Evolutionary conservation across 1,140 invertebrate genomes (phyloP).

Genomic region (Stratiolaelaps scimitus): DNA sequence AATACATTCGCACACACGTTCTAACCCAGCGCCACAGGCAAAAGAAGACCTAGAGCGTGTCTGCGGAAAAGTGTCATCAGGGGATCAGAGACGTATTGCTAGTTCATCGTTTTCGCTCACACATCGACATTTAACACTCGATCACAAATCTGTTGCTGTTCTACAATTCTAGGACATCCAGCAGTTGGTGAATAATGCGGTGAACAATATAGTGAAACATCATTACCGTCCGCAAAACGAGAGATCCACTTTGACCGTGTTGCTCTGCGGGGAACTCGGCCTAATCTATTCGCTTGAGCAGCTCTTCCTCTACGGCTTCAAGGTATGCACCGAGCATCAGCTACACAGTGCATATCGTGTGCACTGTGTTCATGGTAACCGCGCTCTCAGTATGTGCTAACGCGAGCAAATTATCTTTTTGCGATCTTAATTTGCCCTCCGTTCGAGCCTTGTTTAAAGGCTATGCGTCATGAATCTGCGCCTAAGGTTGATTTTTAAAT

Average conservation of each 20-base stretch:
- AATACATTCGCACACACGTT: too few species aligned
- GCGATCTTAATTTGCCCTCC: too few species aligned
- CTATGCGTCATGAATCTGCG: too few species aligned
- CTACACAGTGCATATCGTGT: too few species aligned
- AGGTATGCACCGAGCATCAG: slow-evolving; percentile 38
- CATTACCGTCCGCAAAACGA: slow-evolving; percentile 67
- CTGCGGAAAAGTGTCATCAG: too few species aligned
- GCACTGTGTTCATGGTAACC: too few species aligned
- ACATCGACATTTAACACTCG: slow-evolving; percentile 1
- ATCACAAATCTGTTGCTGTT: slow-evolving; percentile 30
- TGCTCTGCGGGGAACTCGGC: slow-evolving; percentile 86
- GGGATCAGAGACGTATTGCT: not conserved
- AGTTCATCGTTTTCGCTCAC: slow-evolving; percentile 20
- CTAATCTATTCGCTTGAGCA: slow-evolving; percentile 82
- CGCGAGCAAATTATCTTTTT: too few species aligned
- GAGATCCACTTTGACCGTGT: slow-evolving; percentile 68
- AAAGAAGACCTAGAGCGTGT: too few species aligned
- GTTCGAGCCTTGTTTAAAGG: too few species aligned
- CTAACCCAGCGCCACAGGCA: too few species aligned
- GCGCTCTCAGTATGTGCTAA: too few species aligned
- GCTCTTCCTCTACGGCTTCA: slow-evolving; percentile 83
- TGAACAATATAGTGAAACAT: slow-evolving; percentile 93
- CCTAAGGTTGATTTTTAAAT: too few species aligned
- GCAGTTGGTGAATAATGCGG: slow-evolving; percentile 58
- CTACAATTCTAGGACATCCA: slow-evolving; percentile 43